phyloP scores from a whole-genome alignment of 64 coral and sea anemone genomes.

The Acropora tenuis region DNA sequence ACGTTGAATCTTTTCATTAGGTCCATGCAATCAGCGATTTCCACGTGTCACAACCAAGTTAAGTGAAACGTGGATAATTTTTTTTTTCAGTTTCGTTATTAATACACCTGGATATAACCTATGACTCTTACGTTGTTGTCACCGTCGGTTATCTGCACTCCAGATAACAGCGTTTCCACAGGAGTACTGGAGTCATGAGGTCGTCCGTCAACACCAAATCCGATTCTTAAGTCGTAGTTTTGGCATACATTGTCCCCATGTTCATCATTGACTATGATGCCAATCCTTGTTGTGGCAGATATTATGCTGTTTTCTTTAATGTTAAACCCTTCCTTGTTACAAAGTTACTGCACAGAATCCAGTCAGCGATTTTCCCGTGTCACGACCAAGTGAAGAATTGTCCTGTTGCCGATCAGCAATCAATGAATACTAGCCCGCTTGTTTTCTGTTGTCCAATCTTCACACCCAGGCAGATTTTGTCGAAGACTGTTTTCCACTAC shows the following conservation, averaged over 20 bases:
- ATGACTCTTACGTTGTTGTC: constrained; percentile 15
- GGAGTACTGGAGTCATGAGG: not conserved
- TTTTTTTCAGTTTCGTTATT: not conserved
- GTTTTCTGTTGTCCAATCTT: not conserved
- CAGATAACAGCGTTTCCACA: constrained; percentile 36
- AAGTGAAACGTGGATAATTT: too few relatives aligned
- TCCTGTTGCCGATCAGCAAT: constrained; percentile 65
- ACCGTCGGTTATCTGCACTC: constrained; percentile 1
- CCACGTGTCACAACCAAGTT: too few relatives aligned
- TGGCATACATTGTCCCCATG: not conserved
- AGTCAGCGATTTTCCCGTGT: too few relatives aligned
- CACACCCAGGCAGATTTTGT: constrained; percentile 56
- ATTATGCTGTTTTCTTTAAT: too few relatives aligned
- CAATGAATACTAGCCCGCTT: constrained; percentile 19
- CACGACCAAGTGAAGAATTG: too few relatives aligned
- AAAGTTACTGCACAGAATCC: constrained; percentile 44
- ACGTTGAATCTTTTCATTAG: too few relatives aligned
- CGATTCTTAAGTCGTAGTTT: constrained; percentile 33
- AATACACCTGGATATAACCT: constrained; percentile 61
- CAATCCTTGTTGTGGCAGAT: too few relatives aligned
- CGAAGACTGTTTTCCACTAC: constrained; percentile 59
- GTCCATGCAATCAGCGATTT: too few relatives aligned
- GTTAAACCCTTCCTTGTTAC: too few relatives aligned
- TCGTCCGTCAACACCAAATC: constrained; percentile 28
- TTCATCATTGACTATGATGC: constrained; percentile 26